A percentile compares a stretch with the other conserved stretches of the same genome.
Evolutionary conservation across 2,888 invertebrate genomes (phyloP).

Genomic region (Drosophila putrida): DNA sequence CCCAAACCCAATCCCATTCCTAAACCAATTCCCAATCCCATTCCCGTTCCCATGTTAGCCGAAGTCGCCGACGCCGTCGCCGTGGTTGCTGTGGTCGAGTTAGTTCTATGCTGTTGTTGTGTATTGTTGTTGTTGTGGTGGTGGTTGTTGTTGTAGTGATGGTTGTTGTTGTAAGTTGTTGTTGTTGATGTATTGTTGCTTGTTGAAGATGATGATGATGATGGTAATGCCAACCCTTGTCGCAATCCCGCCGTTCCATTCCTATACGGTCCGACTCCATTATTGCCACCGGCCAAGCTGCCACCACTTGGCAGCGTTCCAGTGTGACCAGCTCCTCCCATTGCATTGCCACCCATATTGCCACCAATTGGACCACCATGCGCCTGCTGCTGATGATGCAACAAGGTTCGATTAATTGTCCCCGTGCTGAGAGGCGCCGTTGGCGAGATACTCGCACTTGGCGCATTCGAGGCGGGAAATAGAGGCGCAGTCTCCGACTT

Average conservation of each 20-base stretch:
- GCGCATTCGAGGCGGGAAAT: constrained; percentile 83
- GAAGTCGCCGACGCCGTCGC: constrained; percentile 69
- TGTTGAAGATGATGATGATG: constrained; percentile 78
- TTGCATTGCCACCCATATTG: constrained; percentile 20
- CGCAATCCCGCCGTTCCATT: constrained; percentile 84
- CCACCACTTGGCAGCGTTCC: constrained; percentile 75
- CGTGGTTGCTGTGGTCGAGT: constrained; percentile 73
- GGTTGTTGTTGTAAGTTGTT: constrained; percentile 65
- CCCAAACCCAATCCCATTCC: not conserved
- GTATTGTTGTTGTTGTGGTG: constrained; percentile 76
- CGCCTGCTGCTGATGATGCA: constrained; percentile 85
- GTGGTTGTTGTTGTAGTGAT: constrained; percentile 65
- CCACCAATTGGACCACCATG: constrained; percentile 68
- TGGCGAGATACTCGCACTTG: constrained; percentile 84
- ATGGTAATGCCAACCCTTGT: constrained; percentile 85
- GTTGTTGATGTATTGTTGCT: constrained; percentile 68
- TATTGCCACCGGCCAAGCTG: constrained; percentile 70
- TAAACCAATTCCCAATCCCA: constrained; percentile 3
- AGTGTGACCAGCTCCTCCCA: constrained; percentile 57
- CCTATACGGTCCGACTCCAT: constrained; percentile 72
- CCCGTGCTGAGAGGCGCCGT: constrained; percentile 83
- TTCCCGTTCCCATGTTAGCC: constrained; percentile 51
- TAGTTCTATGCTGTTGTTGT: constrained; percentile 83
- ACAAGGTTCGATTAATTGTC: constrained; percentile 85
- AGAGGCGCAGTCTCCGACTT: constrained; percentile 86